Percentiles rank a stretch among this genome's conserved stretches.
Conservation (phyloP, 2,113 vertebrate genomes). For the Callospermophilus lateralis region DNA sequence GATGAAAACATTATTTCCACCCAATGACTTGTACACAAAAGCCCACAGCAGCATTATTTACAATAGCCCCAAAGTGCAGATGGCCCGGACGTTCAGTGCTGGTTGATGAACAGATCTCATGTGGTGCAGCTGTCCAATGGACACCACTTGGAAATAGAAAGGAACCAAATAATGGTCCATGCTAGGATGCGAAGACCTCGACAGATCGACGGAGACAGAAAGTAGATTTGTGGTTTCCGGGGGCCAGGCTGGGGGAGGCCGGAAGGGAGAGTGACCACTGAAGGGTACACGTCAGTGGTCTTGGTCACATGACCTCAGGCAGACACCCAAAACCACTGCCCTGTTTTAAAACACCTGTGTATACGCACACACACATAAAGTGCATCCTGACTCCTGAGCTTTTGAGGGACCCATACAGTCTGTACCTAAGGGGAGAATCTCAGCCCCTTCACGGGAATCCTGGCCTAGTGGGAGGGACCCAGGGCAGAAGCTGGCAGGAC, state of each 20-base stretch:
- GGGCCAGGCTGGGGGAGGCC: not conserved
- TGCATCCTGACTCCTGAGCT: not conserved
- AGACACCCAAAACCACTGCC: not conserved
- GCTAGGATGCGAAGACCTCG: fast-evolving
- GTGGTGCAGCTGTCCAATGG: not conserved
- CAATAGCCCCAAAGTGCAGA: not conserved
- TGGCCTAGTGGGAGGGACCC: not conserved
- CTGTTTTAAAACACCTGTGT: not conserved
- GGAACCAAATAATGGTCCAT: too few species aligned
- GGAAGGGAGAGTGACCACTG: not conserved
- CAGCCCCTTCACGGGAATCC: not conserved
- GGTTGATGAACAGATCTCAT: not conserved
- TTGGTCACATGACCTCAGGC: not conserved
- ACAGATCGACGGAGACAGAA: not conserved
- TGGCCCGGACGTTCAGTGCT: not conserved
- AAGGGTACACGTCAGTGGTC: not conserved
- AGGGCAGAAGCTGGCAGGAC: not conserved
- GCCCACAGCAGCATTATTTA: not conserved
- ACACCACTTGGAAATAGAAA: not conserved
- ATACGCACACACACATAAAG: not conserved
- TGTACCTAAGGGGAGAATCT: not conserved
- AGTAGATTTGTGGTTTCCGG: not conserved
- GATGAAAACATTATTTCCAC: not conserved
- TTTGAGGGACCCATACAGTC: not conserved
- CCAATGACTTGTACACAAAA: not conserved